A percentile compares a stretch with the other conserved stretches of the same genome.
Evolutionary conservation across 1,140 invertebrate species (phyloP).

Genomic region (Heterodera schachtii): DNA sequence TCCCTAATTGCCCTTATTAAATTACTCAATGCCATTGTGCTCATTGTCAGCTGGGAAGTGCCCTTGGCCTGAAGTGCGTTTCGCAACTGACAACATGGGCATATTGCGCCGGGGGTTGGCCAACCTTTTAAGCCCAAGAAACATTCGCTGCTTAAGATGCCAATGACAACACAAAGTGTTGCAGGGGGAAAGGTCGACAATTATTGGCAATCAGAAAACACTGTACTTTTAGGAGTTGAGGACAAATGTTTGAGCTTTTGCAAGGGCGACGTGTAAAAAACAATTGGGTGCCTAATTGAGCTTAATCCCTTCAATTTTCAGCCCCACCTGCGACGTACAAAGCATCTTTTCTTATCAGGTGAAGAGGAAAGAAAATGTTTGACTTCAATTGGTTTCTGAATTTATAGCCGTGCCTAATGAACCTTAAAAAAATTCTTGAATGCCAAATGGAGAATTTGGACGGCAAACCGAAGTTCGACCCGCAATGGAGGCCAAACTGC

Average conservation of each 20-base stretch:
- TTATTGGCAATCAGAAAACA: too few relatives aligned
- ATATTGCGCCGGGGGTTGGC: conserved; percentile 53
- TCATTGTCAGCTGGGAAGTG: conserved; percentile 48
- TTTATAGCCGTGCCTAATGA: conserved; percentile 51
- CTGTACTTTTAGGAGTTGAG: conserved; percentile 46
- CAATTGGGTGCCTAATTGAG: not conserved
- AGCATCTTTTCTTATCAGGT: conserved; percentile 59
- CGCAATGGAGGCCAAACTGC: conserved; percentile 57
- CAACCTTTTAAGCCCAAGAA: not conserved
- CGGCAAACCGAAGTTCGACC: conserved; percentile 47
- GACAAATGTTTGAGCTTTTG: conserved; percentile 60
- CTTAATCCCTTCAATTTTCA: not conserved
- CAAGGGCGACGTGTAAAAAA: conserved; percentile 53
- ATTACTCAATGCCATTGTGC: not conserved
- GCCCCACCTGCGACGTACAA: conserved; percentile 60
- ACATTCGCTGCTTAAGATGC: conserved; percentile 32
- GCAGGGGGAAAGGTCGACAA: conserved; percentile 50
- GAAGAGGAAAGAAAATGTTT: not conserved
- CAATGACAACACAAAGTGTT: conserved; percentile 61
- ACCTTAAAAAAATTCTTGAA: conserved; percentile 52
- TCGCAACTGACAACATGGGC: conserved; percentile 63
- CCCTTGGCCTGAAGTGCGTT: conserved; percentile 60
- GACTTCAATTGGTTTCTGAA: not conserved
- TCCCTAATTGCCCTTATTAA: not conserved
- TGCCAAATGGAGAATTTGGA: conserved; percentile 55